These are phyloP conservation scores for Hyles lineata DNA, from an alignment of 2,888 invertebrate species.

Conservation along the genomic window DNA sequence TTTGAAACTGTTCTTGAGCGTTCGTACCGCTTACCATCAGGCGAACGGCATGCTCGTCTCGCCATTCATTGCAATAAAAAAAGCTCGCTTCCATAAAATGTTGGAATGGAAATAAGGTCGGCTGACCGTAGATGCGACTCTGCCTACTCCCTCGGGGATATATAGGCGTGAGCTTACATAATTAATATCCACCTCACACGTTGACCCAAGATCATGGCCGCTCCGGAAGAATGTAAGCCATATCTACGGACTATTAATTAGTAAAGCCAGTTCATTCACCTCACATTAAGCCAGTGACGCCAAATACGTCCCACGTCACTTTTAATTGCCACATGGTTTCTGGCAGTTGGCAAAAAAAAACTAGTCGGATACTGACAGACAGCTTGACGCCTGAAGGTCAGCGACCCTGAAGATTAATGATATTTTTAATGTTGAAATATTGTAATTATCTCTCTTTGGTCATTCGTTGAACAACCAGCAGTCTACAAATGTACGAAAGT, in stretches of 20 bases:
- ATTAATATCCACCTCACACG: too few species aligned
- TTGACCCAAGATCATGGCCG: too few species aligned
- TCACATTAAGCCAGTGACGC: conserved; percentile 19
- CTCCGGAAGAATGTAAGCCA: conserved; percentile 4
- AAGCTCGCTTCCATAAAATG: too few species aligned
- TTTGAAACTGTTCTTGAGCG: too few species aligned
- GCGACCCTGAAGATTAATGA: conserved; percentile 43
- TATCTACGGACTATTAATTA: background rate
- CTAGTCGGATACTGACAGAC: conserved; percentile 45
- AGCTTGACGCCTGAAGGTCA: conserved; percentile 48
- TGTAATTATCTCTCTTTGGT: conserved; percentile 13
- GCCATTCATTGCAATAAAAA: too few species aligned
- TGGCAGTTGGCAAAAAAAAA: conserved; percentile 50
- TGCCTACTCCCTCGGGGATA: too few species aligned
- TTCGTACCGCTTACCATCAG: too few species aligned
- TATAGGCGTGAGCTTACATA: too few species aligned
- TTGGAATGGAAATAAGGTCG: too few species aligned
- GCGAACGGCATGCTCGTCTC: too few species aligned
- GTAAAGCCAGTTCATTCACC: conserved; percentile 25
- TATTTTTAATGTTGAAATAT: conserved; percentile 28
- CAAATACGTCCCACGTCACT: conserved; percentile 26
- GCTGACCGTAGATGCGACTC: too few species aligned
- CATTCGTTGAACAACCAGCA: conserved; percentile 6
- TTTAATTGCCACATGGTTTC: conserved; percentile 33
- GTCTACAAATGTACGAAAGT: background rate